These are phyloP conservation scores for Cottoperca gobio DNA, from an alignment of 2,797 vertebrate genomes.

Conservation along the genomic window DNA sequence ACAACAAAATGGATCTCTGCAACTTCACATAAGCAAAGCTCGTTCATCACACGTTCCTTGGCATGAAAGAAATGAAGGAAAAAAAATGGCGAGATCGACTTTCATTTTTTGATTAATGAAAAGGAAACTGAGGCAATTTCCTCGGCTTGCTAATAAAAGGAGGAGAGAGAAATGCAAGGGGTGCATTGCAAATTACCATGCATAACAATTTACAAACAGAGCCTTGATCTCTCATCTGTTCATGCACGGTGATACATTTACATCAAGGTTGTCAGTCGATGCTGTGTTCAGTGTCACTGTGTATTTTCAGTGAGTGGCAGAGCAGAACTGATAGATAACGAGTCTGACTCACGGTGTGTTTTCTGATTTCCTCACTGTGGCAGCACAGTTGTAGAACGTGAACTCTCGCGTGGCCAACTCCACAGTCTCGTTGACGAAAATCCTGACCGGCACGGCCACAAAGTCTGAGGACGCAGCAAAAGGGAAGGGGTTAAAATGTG, in stretches of 20 bases:
- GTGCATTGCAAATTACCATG: constrained; percentile 80
- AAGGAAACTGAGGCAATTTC: constrained; percentile 86
- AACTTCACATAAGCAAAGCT: constrained; percentile 81
- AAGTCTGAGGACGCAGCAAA: constrained; percentile 84
- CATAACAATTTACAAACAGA: constrained; percentile 83
- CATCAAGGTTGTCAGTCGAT: constrained; percentile 71
- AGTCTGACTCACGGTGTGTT: constrained; percentile 93
- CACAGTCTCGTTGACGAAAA: constrained; percentile 81
- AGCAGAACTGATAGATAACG: constrained; percentile 66
- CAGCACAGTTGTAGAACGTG: constrained; percentile 94
- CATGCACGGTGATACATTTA: constrained; percentile 73
- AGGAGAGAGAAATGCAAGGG: constrained; percentile 71
- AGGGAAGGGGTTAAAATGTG: neutral
- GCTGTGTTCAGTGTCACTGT: constrained; percentile 67
- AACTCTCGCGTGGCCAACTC: constrained; percentile 90
- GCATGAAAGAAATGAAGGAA: constrained; percentile 69
- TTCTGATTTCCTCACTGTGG: constrained; percentile 89
- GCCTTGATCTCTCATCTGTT: constrained; percentile 73
- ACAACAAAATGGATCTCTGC: constrained; percentile 82
- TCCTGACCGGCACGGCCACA: constrained; percentile 87
- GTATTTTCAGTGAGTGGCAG: constrained; percentile 68
- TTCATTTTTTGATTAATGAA: constrained; percentile 88
- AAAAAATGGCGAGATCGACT: constrained; percentile 75
- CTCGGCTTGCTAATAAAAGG: constrained; percentile 74
- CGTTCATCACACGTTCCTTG: constrained; percentile 82